Base-by-base conservation (phyloP, 23 tunicate genomes). In the Aplidium turbinatum region DNA sequence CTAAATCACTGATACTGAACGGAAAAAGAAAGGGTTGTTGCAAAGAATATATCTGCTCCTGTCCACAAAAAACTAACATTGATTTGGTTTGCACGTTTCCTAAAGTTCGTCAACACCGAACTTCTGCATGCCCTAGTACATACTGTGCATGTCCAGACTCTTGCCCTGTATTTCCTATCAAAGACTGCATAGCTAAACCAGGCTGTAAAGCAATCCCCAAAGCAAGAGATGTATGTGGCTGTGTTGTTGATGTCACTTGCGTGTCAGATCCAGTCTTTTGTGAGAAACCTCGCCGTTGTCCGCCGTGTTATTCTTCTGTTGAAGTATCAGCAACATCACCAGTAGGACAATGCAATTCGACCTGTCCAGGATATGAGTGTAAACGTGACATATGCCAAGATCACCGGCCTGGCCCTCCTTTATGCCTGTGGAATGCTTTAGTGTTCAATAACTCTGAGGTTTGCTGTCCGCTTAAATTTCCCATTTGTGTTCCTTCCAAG, bases 161-260 rank as follows among this genome's bases (percentile, higher is more conserved):
- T 2, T 81, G 86, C 33, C 71, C 79, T 1, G 33, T n/a, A 22
- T 72, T 72, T 6, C 61, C 86, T 27, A 65, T 42, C 26, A 48
- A 32, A 1, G 39, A 71, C 68, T 81, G 86, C 40, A 57, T 55
- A 25, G 30, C 35, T n/a, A 58, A 58, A 33, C 63, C 79, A 1
- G 86, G 86, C 11, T 81, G 86, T 33, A 62, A 79, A 56, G 53
- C 86, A 0, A 72, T 72, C 0, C 71, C 45, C 1, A 32, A 20
- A 16, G 29, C 38, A 5, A 58, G 78, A 58, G 86, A 81, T 57
- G 79, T 38, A 58, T 81, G 86, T 72, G 86, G 45, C 4, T 81
- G 86, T 38, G 79, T 60, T 11, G 45, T 61, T 13, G 46, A 58
- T 7, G 62, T 69, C 19, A 31, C 71, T 20, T 81, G 86, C 33